Base-by-base conservation (phyloP, 2,888 invertebrate species). In the Junonia oenone region DNA sequence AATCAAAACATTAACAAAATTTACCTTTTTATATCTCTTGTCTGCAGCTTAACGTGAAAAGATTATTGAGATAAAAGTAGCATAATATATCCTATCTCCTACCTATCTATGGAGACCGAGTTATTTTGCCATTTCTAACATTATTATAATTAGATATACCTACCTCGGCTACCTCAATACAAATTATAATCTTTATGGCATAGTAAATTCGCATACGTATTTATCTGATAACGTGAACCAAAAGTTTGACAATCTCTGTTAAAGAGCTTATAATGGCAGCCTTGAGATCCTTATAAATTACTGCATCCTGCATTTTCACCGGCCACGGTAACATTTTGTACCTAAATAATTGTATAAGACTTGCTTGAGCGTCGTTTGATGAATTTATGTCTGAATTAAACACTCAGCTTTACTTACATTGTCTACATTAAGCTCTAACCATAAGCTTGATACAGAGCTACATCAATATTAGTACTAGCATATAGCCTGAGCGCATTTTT, bases 231-330 rank as follows among this genome's bases (percentile, higher is more conserved):
- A n/a, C n/a, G n/a, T n/a, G n/a, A n/a, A n/a, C n/a, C n/a, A n/a
- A 27, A n/a, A 59, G 45, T 60, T 60, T 58, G 57, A 37, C 52
- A 38, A 49, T 2, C 51, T 33, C 22, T 43, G 60, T n/a, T 3
- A 11, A 15, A 38, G 40, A 49, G 33, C 17, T 54, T n/a, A 38
- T 60, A 60, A 60, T 60, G 50, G 52, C 50, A 52, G 55, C 51
- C 55, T 48, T 52, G 17, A 55, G 55, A 35, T 55, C 49, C 51
- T 22, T 55, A 47, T 52, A 61, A 53, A 55, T 58, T 58, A 55
- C 50, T n/a, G 49, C 61, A 53, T 56, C 52, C 58, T 56, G 55
- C 45, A 56, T 52, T 59, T 58, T 59, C 56, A 59, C 55, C 33
- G 46, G 50, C 31, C 52, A 59, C 49, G 52, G 52, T 29, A 55